A percentile compares a stretch with the other conserved stretches of the same genome.
These are phyloP conservation scores for Acanthiza pusilla DNA, from an alignment of 2,797 vertebrate genomes.

Conservation along the genomic window DNA sequence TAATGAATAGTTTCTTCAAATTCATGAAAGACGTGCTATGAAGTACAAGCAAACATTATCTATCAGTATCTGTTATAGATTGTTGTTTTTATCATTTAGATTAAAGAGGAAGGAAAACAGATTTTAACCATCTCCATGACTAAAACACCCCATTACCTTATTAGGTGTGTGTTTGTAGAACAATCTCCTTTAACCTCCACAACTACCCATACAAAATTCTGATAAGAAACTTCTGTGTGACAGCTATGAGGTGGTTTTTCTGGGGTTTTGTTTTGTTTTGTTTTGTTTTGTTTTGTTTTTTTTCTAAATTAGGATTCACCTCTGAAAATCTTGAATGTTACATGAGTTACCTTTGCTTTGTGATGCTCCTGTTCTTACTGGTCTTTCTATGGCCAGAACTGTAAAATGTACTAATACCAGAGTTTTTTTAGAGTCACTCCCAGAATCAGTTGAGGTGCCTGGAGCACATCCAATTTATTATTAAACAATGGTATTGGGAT, in stretches of 20 bases:
- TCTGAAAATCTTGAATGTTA: not conserved
- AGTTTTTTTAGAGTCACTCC: not conserved
- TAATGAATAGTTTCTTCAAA: not conserved
- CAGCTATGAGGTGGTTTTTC: not conserved
- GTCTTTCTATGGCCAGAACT: not conserved
- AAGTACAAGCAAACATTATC: not conserved
- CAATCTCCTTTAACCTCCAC: not conserved
- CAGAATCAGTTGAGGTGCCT: not conserved
- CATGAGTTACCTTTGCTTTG: not conserved
- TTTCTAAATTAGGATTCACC: not conserved
- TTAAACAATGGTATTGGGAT: not conserved
- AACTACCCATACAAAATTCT: not conserved
- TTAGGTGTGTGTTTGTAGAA: not conserved
- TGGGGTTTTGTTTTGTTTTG: no score
- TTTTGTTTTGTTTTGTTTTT: not conserved
- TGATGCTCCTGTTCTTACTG: not conserved
- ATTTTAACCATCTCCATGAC: not conserved
- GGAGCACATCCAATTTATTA: not conserved
- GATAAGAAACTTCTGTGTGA: not conserved
- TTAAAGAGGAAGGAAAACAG: not conserved
- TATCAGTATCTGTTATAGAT: not conserved
- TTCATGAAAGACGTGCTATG: not conserved
- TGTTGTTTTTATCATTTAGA: not conserved
- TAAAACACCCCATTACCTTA: not conserved
- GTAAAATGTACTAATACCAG: not conserved